A percentile compares a stretch with the other conserved stretches of the same genome.
Conservation (phyloP, 2,888 invertebrate species). For the Diploptera punctata region DNA sequence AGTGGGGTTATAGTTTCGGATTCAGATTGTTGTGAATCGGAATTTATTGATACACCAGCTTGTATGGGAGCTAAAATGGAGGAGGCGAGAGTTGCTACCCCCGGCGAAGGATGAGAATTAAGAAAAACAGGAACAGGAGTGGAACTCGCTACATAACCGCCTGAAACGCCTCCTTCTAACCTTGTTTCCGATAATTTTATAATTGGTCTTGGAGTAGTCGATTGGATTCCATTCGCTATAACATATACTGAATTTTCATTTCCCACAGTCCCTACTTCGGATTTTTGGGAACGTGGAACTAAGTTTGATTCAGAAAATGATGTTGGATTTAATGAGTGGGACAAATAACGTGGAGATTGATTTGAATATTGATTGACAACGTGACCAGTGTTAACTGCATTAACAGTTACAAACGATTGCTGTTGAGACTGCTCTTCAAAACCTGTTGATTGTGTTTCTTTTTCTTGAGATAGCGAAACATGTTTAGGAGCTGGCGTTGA, state of each 20-base stretch:
- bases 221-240: background rate
- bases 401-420: background rate
- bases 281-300: background rate
- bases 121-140: constrained; percentile 13
- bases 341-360: background rate
- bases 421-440: background rate
- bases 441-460: background rate
- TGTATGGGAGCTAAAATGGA: constrained; percentile 26
- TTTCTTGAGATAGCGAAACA: background rate
- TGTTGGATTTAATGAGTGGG: background rate
- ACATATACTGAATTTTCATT: background rate
- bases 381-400: background rate
- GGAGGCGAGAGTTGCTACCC: constrained; percentile 4
- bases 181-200: background rate
- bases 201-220: background rate
- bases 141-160: background rate
- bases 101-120: constrained; percentile 24
- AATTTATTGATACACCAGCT: background rate
- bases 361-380: background rate
- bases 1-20: too few relatives aligned
- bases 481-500: background rate
- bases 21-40: background rate
- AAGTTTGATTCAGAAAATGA: background rate
- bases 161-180: background rate
- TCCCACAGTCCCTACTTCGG: background rate